Percentiles rank a stretch among this genome's conserved stretches.
Conservation (phyloP, 2,797 vertebrate species). For the Parauchenoglanis ngamensis region DNA sequence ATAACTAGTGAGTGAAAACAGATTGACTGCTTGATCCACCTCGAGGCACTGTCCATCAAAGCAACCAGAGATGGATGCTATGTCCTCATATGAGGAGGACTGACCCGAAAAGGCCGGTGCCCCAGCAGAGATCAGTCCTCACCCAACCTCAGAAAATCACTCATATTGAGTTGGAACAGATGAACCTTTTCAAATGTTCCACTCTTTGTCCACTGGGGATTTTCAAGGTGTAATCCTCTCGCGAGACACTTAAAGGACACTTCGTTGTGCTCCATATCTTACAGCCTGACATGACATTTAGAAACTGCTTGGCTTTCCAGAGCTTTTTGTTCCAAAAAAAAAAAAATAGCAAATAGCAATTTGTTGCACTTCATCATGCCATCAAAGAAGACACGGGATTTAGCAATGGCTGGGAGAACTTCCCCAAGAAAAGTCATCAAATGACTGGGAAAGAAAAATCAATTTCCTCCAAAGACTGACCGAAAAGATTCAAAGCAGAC, state of each 20-base stretch:
- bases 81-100: not conserved
- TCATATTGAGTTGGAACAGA: slow-evolving; percentile 12
- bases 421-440: slow-evolving; percentile 49
- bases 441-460: slow-evolving; percentile 24
- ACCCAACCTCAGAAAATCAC: not conserved
- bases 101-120: slow-evolving; percentile 32
- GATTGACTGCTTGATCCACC: slow-evolving; percentile 22
- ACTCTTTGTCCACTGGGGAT: slow-evolving; percentile 37
- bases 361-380: slow-evolving; percentile 61
- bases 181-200: slow-evolving; percentile 38
- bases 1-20: slow-evolving; percentile 33
- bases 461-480: slow-evolving; percentile 54
- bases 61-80: not conserved
- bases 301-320: slow-evolving; percentile 52
- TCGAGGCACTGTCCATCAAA: slow-evolving; percentile 32
- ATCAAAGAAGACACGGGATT: slow-evolving; percentile 63
- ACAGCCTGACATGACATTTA: slow-evolving; percentile 58
- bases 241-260: slow-evolving; percentile 55
- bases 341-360: slow-evolving; percentile 56
- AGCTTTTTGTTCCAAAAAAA: slow-evolving; percentile 62
- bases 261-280: slow-evolving; percentile 51
- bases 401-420: slow-evolving; percentile 73
- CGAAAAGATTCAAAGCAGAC: slow-evolving; percentile 61
- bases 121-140: slow-evolving; percentile 21
- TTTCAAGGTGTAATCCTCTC: slow-evolving; percentile 62